Base-by-base conservation (phyloP, 2,888 invertebrate genomes). In the Lucinisca nassula region DNA sequence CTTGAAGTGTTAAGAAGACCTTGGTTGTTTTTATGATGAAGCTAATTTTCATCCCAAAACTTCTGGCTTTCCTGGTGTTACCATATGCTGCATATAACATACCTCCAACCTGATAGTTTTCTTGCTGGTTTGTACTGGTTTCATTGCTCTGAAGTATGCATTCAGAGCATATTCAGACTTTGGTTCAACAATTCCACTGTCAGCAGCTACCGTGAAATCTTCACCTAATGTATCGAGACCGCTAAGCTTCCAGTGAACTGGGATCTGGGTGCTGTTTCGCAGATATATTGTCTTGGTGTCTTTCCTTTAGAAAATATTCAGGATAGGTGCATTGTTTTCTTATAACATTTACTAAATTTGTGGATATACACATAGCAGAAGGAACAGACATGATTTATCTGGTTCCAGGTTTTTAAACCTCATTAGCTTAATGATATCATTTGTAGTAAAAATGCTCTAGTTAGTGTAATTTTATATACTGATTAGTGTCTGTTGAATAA, bases 191-290 rank as follows among this genome's bases (percentile, higher is more conserved):
- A 96, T 91, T 1, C 96, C 96, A 77, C 92, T 94, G 84, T 95
- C 96, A 55, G 95, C 94, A 2, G 95, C 95, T 58, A 96, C 95
- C 6, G 96, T 95, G 91, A 96, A 96, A 82, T 96, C 96, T 86
- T 96, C 96, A 14, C 96, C 96, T 1, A 96, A 93, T 58, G 93
- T 95, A 81, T 96, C 96, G 40, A 96, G 89, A 12, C 96, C 96
- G 70, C 93, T 95, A 55, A 96, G 91, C 77, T 95, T 94, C 96
- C 96, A 96, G 35, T 94, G 94, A 1, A 96, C 96, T 1, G 96
- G 96, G 40, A 96, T 92, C 89, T 95, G 92, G 17, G 96, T 96
- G 82, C 94, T 95, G 94, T 96, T 96, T 32, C 95, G 93, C 83
- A 96, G 92, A 90, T 94, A 95, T 27, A 96, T 94, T 0, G 95